These are phyloP conservation scores for Toxotes lorentzi DNA, from an alignment of 2,797 vertebrate species.

Conservation along the genomic window DNA sequence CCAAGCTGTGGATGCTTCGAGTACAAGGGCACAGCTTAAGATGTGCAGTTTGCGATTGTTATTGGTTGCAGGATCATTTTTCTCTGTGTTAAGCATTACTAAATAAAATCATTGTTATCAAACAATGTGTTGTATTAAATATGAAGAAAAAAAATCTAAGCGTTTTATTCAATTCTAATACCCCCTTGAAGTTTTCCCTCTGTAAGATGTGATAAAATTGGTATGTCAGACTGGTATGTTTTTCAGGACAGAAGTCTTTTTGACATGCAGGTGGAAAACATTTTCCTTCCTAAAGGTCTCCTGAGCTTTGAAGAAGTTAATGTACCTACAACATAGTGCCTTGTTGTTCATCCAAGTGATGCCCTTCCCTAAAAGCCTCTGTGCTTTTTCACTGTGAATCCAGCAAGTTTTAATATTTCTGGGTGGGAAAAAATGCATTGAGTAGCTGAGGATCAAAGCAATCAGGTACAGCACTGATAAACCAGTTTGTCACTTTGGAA, in stretches of 20 bases:
- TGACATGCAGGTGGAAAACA: conserved; percentile 64
- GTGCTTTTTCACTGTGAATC: conserved; percentile 26
- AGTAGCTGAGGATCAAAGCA: not conserved
- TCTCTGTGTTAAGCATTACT: conserved; percentile 9
- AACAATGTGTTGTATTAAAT: not conserved
- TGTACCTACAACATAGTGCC: conserved; percentile 31
- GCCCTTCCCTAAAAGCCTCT: conserved; percentile 25
- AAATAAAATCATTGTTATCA: conserved; percentile 27
- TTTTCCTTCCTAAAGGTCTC: conserved; percentile 65
- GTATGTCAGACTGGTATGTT: conserved; percentile 56
- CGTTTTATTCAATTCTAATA: conserved; percentile 13
- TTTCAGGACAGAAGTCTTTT: conserved; percentile 58
- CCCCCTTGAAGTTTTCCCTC: conserved; percentile 20
- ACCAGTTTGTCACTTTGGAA: conserved; percentile 6
- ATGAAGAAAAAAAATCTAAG: not conserved
- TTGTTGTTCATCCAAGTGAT: conserved; percentile 44
- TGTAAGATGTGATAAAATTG: conserved; percentile 40
- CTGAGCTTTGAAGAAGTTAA: conserved; percentile 57
- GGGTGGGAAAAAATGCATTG: not conserved
- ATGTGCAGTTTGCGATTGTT: conserved; percentile 35
- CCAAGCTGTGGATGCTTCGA: conserved; percentile 45
- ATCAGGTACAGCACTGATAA: not conserved
- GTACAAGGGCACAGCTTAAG: conserved; percentile 51
- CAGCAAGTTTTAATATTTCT: not conserved
- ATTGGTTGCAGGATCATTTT: conserved; percentile 19